phyloP scores from a whole-genome alignment of 2,113 vertebrate species.

The Engraulis encrasicolus region DNA sequence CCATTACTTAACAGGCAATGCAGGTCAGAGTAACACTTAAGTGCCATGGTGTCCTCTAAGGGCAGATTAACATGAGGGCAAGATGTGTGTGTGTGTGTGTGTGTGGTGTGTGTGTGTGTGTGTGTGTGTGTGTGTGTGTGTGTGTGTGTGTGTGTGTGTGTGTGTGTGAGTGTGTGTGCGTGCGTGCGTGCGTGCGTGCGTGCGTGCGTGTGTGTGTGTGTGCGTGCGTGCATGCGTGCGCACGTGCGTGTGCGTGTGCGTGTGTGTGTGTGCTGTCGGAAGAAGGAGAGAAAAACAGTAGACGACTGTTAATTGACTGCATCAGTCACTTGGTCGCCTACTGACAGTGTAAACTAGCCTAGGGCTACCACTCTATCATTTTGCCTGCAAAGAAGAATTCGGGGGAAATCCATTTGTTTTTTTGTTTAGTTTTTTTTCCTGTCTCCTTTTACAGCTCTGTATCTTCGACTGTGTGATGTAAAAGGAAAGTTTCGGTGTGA shows the following conservation, averaged over 20 bases:
- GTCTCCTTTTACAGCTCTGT: no score
- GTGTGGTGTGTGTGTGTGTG: no score
- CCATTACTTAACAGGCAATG: background rate
- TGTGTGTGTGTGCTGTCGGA: no score
- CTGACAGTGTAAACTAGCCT: background rate
- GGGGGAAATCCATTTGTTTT: background rate
- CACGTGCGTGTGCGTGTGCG: no score
- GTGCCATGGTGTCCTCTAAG: background rate
- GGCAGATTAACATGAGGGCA: background rate
- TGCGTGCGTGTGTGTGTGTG: no score
- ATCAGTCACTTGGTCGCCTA: background rate
- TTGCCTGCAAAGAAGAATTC: background rate
- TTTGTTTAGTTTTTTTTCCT: background rate
- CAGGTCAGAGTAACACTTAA: background rate
- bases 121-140: no score
- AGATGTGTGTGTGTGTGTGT: no score
- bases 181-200: no score
- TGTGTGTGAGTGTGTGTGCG: no score
- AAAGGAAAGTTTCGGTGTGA: background rate
- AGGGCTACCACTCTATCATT: background rate
- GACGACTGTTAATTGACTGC: conserved; percentile 3
- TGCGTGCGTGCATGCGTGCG: no score
- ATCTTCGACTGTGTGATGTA: background rate
- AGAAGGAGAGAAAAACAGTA: background rate
- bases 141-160: no score